Percentiles rank a stretch among this genome's conserved stretches.
Evolutionary conservation across 1,140 invertebrate genomes (phyloP).

Genomic region (Panagrolaimus sp.): DNA sequence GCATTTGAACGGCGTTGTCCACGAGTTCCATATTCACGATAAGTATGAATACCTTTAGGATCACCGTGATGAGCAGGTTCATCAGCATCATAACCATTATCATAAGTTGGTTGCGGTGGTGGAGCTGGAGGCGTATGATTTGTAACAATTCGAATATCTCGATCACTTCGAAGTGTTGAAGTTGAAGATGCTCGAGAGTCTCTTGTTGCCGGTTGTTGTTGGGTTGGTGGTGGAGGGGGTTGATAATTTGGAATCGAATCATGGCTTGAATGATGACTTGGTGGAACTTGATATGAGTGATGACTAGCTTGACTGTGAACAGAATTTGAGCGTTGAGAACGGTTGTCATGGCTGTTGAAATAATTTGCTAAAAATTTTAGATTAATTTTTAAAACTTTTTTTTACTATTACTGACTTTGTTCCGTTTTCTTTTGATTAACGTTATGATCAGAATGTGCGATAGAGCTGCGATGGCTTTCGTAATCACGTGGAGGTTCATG

Average conservation of each 20-base stretch:
- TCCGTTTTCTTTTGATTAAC: too few relatives aligned
- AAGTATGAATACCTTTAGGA: neutral
- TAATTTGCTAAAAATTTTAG: neutral
- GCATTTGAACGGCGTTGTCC: neutral
- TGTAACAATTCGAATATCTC: neutral
- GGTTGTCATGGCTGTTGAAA: neutral
- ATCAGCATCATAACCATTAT: neutral
- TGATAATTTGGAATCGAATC: too few relatives aligned
- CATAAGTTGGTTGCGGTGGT: too few relatives aligned
- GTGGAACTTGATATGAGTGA: too few relatives aligned
- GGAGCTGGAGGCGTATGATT: neutral
- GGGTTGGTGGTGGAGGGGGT: too few relatives aligned
- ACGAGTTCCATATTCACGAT: neutral
- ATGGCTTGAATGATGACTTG: too few relatives aligned
- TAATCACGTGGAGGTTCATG: neutral
- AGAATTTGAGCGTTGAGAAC: neutral
- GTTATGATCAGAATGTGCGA: too few relatives aligned
- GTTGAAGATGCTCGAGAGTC: neutral
- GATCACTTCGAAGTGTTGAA: neutral
- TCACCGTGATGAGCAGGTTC: neutral
- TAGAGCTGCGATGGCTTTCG: neutral
- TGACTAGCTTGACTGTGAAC: too few relatives aligned
- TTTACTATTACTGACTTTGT: too few relatives aligned
- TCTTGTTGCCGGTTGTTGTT: too few relatives aligned
- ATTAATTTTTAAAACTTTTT: too few relatives aligned